Base-by-base conservation (phyloP, 30 jellyfish, hydroid and myxozoan species). In the Aurelia aurita complex sp. Pacific region DNA sequence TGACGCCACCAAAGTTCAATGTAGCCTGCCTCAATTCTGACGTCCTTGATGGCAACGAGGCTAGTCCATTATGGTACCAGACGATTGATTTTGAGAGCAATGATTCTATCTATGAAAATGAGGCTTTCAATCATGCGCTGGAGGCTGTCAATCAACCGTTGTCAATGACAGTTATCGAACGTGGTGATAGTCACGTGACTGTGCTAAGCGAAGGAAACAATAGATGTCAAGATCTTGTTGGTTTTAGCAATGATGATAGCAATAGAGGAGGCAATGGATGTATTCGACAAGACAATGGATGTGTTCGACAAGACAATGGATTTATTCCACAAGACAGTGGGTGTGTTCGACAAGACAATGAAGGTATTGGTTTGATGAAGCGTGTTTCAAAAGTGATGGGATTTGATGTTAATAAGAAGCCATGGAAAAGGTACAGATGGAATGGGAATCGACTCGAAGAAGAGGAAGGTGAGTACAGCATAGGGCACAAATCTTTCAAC, bases 1-100 rank as follows among this genome's bases (percentile, higher is more conserved):
- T 38, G 9, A 82, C 91, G 6, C 91, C 91, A 17, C 91, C 74
- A 50, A 59, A 76, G 35, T 70, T 82, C 85, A 69, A 84, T 42
- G 91, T 71, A 12, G 54, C 33, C 74, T 53, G 82, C 86, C 91
- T 82, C 91, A 78, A 53, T 69, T 70, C 8, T 52, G 80, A 82
- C 19, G 13, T 61, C 40, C 60, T 16, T 2, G 54, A 46, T 29
- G 79, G 34, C 8, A 57, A 54, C 63, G 71, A 53, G 80, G 65
- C 79, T 59, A 70, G 85, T 32, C 85, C 75, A 75, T 65, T 51
- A 61, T 61, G 79, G 76, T 54, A 68, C 68, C 83, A 68, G 10
- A 70, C 83, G 10, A 75, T 55, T 23, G 85, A 82, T 34, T 61
- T 9, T 38, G 85, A 85, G 57, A 46, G 57, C 57, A 46, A 46